These are phyloP conservation scores for Mormoops blainvillei DNA, from an alignment of 2,113 vertebrate species.

Conservation along the genomic window DNA sequence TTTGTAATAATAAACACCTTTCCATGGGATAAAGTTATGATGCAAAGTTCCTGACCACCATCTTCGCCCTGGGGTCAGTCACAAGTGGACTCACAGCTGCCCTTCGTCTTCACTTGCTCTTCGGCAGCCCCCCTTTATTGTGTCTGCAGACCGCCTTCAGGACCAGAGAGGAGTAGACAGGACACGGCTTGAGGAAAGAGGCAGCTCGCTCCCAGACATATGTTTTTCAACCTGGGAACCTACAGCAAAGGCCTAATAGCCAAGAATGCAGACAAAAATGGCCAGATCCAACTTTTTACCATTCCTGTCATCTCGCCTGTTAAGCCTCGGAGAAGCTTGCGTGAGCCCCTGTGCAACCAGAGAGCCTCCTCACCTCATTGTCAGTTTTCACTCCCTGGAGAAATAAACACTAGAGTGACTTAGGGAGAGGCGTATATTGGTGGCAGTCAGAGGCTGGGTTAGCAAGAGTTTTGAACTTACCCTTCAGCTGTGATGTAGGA, in stretches of 20 bases:
- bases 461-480: conserved; percentile 75
- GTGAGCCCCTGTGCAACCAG: background rate
- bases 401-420: background rate
- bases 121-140: background rate
- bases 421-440: fast-evolving
- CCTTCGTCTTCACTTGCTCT: background rate
- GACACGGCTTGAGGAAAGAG: background rate
- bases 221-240: background rate
- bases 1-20: background rate
- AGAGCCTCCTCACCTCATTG: background rate
- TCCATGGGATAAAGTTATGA: background rate
- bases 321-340: background rate
- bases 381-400: background rate
- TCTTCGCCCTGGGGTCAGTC: background rate
- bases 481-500: conserved; percentile 71
- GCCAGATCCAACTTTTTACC: background rate
- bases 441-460: background rate
- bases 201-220: background rate
- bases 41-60: background rate
- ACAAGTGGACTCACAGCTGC: background rate
- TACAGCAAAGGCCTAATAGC: background rate
- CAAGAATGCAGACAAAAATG: background rate
- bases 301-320: background rate
- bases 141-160: background rate
- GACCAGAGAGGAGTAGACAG: background rate